These are phyloP conservation scores for Solenopsis invicta DNA, from an alignment of 1,140 invertebrate genomes.

Conservation along the genomic window DNA sequence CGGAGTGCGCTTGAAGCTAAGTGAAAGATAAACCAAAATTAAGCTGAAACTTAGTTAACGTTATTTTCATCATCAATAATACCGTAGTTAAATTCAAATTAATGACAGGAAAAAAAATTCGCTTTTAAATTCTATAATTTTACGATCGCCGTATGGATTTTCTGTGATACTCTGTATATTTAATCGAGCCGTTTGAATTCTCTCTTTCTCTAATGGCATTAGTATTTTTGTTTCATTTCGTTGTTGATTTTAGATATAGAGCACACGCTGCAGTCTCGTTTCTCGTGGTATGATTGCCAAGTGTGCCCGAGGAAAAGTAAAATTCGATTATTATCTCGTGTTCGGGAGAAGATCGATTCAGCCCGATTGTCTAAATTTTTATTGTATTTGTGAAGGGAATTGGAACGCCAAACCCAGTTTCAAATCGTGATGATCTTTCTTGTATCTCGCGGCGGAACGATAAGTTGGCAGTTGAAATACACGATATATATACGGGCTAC, in stretches of 20 bases:
- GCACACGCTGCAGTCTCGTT: not conserved
- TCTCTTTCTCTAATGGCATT: slow-evolving; percentile 13
- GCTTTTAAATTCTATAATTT: not conserved
- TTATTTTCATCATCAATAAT: slow-evolving; percentile 32
- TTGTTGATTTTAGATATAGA: slow-evolving; percentile 53
- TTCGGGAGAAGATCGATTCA: slow-evolving; percentile 40
- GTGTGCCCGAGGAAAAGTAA: slow-evolving; percentile 28
- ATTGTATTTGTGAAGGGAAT: slow-evolving; percentile 46
- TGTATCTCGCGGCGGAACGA: not conserved
- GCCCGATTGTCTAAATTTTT: slow-evolving; percentile 56
- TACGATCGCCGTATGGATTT: slow-evolving; percentile 1
- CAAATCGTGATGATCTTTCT: slow-evolving; percentile 34
- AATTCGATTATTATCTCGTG: slow-evolving; percentile 58
- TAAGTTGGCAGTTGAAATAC: slow-evolving; percentile 43
- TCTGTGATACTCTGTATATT: not conserved
- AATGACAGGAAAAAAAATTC: not conserved
- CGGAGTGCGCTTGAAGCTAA: not conserved
- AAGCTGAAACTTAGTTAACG: not conserved
- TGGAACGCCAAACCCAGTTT: slow-evolving; percentile 28
- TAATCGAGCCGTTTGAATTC: slow-evolving; percentile 9
- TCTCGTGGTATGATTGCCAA: slow-evolving; percentile 45
- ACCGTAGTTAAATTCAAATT: not conserved
- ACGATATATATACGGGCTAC: not conserved
- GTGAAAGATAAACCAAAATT: slow-evolving; percentile 29
- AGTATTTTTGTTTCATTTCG: slow-evolving; percentile 63